Percentiles rank a stretch among this genome's conserved stretches.
phyloP scores from a whole-genome alignment of 2,113 vertebrate genomes.

The Microtus oregoni region DNA sequence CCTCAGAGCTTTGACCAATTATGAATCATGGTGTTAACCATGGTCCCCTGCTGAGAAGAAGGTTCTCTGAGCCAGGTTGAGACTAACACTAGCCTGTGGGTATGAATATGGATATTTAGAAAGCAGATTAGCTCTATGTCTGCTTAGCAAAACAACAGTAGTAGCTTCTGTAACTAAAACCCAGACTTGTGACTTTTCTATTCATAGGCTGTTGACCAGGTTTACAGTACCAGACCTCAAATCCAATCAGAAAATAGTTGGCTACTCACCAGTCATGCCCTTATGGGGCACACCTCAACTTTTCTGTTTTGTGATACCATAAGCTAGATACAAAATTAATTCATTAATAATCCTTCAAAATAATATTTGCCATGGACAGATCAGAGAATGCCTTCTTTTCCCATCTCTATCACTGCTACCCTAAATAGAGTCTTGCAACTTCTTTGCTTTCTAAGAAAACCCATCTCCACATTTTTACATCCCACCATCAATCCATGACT shows the following conservation, averaged over 20 bases:
- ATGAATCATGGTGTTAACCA: not conserved
- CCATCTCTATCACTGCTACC: not conserved
- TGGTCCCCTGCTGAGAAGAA: not conserved
- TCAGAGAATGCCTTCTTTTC: constrained; percentile 9
- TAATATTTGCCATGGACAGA: constrained; percentile 21
- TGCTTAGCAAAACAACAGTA: not conserved
- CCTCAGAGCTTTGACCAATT: not conserved
- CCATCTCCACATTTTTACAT: not conserved
- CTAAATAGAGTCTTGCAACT: not conserved
- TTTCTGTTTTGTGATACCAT: not conserved
- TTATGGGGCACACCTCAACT: not conserved
- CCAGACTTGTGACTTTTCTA: not conserved
- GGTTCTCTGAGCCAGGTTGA: not conserved
- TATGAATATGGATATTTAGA: not conserved
- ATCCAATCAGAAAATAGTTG: not conserved
- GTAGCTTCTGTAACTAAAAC: not conserved
- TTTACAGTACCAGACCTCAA: not conserved
- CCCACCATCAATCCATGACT: not conserved
- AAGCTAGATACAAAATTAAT: not conserved
- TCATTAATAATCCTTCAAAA: not conserved
- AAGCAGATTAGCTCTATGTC: not conserved
- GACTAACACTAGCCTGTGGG: not conserved
- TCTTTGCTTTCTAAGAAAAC: not conserved
- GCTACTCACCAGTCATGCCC: no score
- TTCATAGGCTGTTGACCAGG: not conserved